A percentile compares a stretch with the other conserved stretches of the same genome.
These are phyloP conservation scores for honey bee (Apis mellifera) DNA, from an alignment of 1,140 invertebrate genomes.

Conservation along the genomic window DNA sequence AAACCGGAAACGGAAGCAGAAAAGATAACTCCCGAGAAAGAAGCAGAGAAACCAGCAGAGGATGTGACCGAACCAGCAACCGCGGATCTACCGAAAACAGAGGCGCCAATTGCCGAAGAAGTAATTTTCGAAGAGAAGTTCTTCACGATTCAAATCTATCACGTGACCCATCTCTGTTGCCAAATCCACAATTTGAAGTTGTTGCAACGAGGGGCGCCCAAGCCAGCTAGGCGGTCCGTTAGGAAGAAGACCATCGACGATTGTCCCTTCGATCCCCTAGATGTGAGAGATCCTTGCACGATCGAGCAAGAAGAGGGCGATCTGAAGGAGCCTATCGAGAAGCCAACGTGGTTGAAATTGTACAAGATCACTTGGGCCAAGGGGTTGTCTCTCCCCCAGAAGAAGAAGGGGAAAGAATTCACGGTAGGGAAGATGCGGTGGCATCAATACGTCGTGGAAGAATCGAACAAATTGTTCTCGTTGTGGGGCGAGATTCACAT, in stretches of 20 bases:
- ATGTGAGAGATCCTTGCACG: conserved; percentile 35
- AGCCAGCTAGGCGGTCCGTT: conserved; percentile 9
- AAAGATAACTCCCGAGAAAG: neutral
- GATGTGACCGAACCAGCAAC: neutral
- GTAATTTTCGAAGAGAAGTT: neutral
- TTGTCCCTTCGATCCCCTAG: conserved; percentile 54
- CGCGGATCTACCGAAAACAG: neutral
- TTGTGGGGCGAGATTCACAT: conserved; percentile 72
- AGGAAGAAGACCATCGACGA: conserved; percentile 55
- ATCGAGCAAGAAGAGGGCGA: conserved; percentile 42
- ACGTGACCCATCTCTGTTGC: conserved; percentile 66
- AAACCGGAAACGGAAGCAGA: neutral
- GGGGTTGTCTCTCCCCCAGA: neutral
- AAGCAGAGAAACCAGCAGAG: neutral
- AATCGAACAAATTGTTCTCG: conserved; percentile 66
- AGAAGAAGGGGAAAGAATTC: conserved; percentile 22
- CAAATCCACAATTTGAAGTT: conserved; percentile 70
- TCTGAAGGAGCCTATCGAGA: conserved; percentile 56
- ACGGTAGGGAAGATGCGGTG: conserved; percentile 57
- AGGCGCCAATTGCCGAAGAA: too few species aligned
- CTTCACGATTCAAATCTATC: conserved; percentile 66
- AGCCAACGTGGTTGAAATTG: conserved; percentile 61
- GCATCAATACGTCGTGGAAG: conserved; percentile 71
- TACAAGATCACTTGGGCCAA: conserved; percentile 64
- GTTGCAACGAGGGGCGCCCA: conserved; percentile 32